Conservation (phyloP, 2,113 vertebrate species). For the Sebastes fasciatus region DNA sequence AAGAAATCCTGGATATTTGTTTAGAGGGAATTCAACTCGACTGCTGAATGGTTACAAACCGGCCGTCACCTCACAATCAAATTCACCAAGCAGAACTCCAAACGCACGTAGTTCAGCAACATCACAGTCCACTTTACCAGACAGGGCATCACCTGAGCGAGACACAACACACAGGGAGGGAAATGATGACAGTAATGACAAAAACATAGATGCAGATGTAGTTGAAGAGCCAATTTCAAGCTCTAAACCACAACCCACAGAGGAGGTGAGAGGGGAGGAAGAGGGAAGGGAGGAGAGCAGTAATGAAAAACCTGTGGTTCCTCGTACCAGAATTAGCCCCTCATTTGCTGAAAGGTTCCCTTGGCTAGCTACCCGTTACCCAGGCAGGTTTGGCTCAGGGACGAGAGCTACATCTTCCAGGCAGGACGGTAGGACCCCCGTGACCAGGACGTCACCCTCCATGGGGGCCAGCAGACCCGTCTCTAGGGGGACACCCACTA, state of each 20-base stretch:
- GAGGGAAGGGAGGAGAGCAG: conserved; percentile 23
- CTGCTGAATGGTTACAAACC: conserved; percentile 73
- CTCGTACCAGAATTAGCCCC: conserved; percentile 62
- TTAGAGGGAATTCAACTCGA: conserved; percentile 73
- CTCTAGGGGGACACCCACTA: conserved; percentile 60
- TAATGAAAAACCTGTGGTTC: conserved; percentile 44
- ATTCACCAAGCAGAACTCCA: conserved; percentile 63
- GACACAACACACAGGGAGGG: conserved; percentile 47
- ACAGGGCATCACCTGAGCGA: conserved; percentile 50
- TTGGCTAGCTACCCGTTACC: conserved; percentile 63
- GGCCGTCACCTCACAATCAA: conserved; percentile 69
- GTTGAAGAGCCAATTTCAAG: conserved; percentile 60
- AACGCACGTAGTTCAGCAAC: conserved; percentile 39
- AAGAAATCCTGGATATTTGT: conserved; percentile 66
- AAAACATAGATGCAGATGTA: conserved; percentile 51
- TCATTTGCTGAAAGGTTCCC: conserved; percentile 69
- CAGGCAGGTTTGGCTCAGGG: conserved; percentile 47
- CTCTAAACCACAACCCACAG: conserved; percentile 34
- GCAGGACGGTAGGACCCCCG: conserved; percentile 65
- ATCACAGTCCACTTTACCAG: conserved; percentile 53
- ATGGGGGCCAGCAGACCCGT: conserved; percentile 71
- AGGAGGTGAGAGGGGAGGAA: conserved; percentile 28
- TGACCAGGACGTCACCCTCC: conserved; percentile 74
- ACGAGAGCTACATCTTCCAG: conserved; percentile 52
- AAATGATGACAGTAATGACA: conserved; percentile 25